Percentiles rank a stretch among this genome's conserved stretches.
Conservation (phyloP, 2,797 vertebrate genomes). For the Chelidonichthys spinosus region DNA sequence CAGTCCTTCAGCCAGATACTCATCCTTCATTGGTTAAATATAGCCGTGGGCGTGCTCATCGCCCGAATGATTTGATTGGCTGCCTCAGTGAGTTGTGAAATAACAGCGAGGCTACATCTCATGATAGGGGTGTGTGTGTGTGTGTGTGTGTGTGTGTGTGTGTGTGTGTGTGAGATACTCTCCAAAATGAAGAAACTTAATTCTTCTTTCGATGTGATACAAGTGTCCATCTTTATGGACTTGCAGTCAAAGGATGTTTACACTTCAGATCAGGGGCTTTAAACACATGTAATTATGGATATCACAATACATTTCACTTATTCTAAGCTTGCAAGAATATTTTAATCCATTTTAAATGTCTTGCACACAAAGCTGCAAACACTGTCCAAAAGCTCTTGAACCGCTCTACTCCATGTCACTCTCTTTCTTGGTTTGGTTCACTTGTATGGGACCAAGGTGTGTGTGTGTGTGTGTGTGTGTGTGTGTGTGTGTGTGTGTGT, state of each 20-base stretch:
- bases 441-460: conserved; percentile 21
- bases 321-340: not conserved
- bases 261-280: not conserved
- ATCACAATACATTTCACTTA: not conserved
- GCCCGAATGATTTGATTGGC: conserved; percentile 64
- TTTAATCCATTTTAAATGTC: not conserved
- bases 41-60: conserved; percentile 53
- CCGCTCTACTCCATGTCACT: conserved; percentile 11
- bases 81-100: conserved; percentile 52
- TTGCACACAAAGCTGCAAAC: no score
- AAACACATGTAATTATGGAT: not conserved
- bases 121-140: conserved; percentile 6
- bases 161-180: no score
- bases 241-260: not conserved
- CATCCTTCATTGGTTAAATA: conserved; percentile 64
- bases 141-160: not conserved
- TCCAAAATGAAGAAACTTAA: no score
- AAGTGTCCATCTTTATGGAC: no score
- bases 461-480: conserved; percentile 58
- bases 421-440: conserved; percentile 15
- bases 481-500: conserved; percentile 49
- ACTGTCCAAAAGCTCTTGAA: no score
- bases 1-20: conserved; percentile 58
- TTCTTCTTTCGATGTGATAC: no score
- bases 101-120: conserved; percentile 44